Evolutionary conservation across 1,140 invertebrate genomes (phyloP).

Genomic region (Nephotettix cincticeps): DNA sequence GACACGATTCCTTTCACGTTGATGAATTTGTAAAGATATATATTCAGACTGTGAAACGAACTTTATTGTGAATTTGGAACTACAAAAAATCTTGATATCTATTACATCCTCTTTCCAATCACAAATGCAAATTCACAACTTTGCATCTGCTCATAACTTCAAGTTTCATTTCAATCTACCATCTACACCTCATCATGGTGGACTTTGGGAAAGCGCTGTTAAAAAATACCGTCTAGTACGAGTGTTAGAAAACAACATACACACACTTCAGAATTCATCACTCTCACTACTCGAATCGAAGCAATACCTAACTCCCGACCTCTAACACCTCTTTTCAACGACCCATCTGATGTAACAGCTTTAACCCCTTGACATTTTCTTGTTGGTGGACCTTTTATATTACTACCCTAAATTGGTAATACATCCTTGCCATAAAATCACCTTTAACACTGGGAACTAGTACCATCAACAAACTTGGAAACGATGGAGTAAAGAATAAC

Average conservation of each 20-base stretch:
- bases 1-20: not conserved
- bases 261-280: not conserved
- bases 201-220: slow-evolving; percentile 5
- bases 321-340: too few relatives aligned
- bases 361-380: not conserved
- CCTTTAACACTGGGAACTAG: not conserved
- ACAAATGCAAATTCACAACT: too few relatives aligned
- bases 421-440: not conserved
- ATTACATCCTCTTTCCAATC: too few relatives aligned
- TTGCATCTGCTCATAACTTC: too few relatives aligned
- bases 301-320: not conserved
- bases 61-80: not conserved
- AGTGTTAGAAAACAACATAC: not conserved
- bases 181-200: not conserved
- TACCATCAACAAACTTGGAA: not conserved
- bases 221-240: not conserved
- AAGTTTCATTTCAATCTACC: slow-evolving; percentile 8
- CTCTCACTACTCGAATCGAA: not conserved
- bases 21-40: not conserved
- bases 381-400: not conserved
- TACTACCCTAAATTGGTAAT: not conserved
- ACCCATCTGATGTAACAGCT: not conserved
- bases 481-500: not conserved
- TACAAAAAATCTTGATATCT: too few relatives aligned
- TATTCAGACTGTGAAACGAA: not conserved